Evolutionary conservation across 2,888 invertebrate genomes (phyloP).

Genomic region (Doris montereyensis): DNA sequence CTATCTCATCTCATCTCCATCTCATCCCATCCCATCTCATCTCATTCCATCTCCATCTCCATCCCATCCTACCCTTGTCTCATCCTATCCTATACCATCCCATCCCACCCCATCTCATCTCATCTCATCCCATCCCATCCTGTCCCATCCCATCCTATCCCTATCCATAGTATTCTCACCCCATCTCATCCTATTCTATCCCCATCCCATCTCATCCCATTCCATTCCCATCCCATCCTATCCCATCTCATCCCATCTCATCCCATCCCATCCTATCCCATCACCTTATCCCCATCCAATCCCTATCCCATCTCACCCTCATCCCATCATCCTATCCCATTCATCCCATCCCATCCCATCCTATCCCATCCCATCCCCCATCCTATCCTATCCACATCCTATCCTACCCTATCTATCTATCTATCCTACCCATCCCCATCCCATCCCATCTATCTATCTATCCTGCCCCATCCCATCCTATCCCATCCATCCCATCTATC

Average conservation of each 20-base stretch:
- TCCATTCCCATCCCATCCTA: constrained; percentile 2
- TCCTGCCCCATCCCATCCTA: too few relatives aligned
- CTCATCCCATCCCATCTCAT: not conserved
- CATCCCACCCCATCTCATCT: constrained; percentile 3
- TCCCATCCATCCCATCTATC: not conserved
- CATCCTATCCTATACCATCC: not conserved
- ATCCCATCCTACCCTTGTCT: not conserved
- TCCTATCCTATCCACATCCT: too few relatives aligned
- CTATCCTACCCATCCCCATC: not conserved
- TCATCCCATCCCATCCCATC: not conserved
- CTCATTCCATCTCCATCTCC: not conserved
- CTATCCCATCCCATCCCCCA: not conserved
- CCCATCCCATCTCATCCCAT: not conserved
- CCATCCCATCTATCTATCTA: not conserved
- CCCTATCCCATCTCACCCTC: constrained; percentile 7
- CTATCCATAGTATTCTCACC: not conserved
- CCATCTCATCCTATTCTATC: not conserved
- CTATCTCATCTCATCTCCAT: too few relatives aligned
- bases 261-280: constrained; percentile 18
- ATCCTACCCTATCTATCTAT: constrained; percentile 2
- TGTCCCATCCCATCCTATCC: constrained; percentile 7
- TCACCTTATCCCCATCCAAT: not conserved
- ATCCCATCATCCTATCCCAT: constrained; percentile 6
- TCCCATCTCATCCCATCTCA: not conserved
- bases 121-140: constrained; percentile 20